A percentile compares a stretch with the other conserved stretches of the same genome.
These are phyloP conservation scores for Cetonia aurata DNA, from an alignment of 2,888 invertebrate species.

Conservation along the genomic window DNA sequence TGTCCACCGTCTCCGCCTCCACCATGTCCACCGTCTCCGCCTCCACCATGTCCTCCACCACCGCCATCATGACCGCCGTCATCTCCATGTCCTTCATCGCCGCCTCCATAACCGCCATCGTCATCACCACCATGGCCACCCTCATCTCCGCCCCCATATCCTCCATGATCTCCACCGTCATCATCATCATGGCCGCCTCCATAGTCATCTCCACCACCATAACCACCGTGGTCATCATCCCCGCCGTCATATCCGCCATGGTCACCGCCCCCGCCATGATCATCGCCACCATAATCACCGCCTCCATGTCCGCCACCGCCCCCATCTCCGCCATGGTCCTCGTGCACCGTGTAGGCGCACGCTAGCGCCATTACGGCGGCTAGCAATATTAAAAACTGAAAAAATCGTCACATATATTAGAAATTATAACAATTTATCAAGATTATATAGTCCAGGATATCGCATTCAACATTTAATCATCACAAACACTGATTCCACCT, in stretches of 20 bases:
- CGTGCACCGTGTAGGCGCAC: constrained; percentile 40
- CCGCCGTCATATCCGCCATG: constrained; percentile 39
- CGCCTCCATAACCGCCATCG: constrained; percentile 13
- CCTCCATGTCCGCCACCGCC: constrained; percentile 15
- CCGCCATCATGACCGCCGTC: constrained; percentile 13
- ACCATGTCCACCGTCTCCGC: constrained; percentile 14
- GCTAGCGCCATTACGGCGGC: constrained; percentile 35
- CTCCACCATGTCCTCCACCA: constrained; percentile 35
- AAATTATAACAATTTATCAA: background rate
- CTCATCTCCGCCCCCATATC: background rate
- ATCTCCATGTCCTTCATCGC: constrained; percentile 11
- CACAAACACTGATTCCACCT: background rate
- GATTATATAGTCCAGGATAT: no score
- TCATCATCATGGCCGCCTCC: constrained; percentile 12
- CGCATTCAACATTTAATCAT: no score
- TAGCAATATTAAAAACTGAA: constrained; percentile 35
- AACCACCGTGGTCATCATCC: background rate
- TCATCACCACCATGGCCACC: background rate
- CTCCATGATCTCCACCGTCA: constrained; percentile 13
- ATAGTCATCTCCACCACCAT: constrained; percentile 4
- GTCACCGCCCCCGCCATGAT: constrained; percentile 32
- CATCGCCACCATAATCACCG: constrained; percentile 30
- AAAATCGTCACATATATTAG: background rate
- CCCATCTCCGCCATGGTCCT: constrained; percentile 27
- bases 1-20: constrained; percentile 11